phyloP scores from a whole-genome alignment of 2,888 invertebrate species.

The Rutpela maculata region DNA sequence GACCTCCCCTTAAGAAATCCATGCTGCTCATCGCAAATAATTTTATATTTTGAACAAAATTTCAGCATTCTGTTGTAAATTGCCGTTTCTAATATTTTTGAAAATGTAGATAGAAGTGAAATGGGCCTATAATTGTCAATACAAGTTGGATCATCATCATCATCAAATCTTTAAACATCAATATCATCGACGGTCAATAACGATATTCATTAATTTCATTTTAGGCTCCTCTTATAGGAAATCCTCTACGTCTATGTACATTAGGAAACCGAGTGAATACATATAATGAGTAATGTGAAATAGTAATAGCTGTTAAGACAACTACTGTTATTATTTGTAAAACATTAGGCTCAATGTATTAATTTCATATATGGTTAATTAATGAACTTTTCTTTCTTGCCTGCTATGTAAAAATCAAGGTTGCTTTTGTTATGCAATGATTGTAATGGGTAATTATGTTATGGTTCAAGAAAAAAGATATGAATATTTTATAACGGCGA shows the following conservation, averaged over 20 bases:
- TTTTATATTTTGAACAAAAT: too few relatives aligned
- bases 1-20: too few relatives aligned
- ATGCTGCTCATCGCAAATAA: too few relatives aligned
- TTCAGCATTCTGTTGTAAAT: too few relatives aligned
- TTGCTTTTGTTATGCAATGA: slow-evolving; percentile 19
- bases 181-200: too few relatives aligned
- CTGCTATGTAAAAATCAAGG: slow-evolving; percentile 27
- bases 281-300: neutral
- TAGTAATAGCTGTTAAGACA: neutral
- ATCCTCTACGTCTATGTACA: neutral
- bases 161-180: too few relatives aligned
- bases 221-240: too few relatives aligned
- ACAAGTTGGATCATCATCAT: too few relatives aligned
- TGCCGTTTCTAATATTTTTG: too few relatives aligned
- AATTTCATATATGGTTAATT: slow-evolving; percentile 15
- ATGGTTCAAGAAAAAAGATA: neutral
- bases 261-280: neutral
- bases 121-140: too few relatives aligned
- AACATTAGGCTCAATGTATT: neutral
- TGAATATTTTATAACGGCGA: slow-evolving; percentile 29
- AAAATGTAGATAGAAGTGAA: too few relatives aligned
- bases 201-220: too few relatives aligned
- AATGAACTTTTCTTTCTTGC: neutral
- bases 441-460: slow-evolving; percentile 16
- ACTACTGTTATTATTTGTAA: slow-evolving; percentile 7